Base-by-base conservation (phyloP, 2,113 vertebrate genomes). In the Catagonus wagneri region DNA sequence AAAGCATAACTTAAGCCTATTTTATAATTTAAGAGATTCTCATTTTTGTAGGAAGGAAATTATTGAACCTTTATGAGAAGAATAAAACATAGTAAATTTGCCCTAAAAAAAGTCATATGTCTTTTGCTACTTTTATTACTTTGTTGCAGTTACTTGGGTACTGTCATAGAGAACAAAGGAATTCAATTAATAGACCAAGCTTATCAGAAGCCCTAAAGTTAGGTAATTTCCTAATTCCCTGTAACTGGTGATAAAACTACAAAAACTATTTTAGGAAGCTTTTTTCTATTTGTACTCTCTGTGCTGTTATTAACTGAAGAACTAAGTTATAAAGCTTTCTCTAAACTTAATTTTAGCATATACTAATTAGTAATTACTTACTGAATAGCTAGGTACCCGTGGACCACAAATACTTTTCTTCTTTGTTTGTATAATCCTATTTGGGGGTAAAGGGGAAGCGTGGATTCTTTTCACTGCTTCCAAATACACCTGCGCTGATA, bases 271-370 rank as follows among this genome's bases (percentile, higher is more conserved):
- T 72, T 80, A 52, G 63, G 29, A 71, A 17, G 16, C 72, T 96
- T 89, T 80, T 83, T 54, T 66, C 39, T 54, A 6, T 74, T 80
- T 76, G 44, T 56, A 63, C 39, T 93, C 76, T 96, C 17, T 96
- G 17, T 94, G 25, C 39, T 81, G 1, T 56, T 89, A 90, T 65
- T 83, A 89, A 89, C 56, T 89, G 32, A 93, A 80, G 63, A 69
- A 71, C 15, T 54, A 69, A 74, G 5, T 92, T 93, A 58, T 92
- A 74, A 84, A 25, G 7, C 27, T 80, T 90, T 94, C 39, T 85
- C 19, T 86, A 89, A 91, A 95, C 32, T 92, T 97, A 95, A 90
- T 90, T 95, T 89, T 94, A 93, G 27, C 15, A 50, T 56, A 61
- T 76, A 52, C 23, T 39, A 20, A 3, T 80, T 93, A 83, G 56